Evolutionary conservation across 2,113 vertebrate species (phyloP).

Genomic region (Hippolais icterina): DNA sequence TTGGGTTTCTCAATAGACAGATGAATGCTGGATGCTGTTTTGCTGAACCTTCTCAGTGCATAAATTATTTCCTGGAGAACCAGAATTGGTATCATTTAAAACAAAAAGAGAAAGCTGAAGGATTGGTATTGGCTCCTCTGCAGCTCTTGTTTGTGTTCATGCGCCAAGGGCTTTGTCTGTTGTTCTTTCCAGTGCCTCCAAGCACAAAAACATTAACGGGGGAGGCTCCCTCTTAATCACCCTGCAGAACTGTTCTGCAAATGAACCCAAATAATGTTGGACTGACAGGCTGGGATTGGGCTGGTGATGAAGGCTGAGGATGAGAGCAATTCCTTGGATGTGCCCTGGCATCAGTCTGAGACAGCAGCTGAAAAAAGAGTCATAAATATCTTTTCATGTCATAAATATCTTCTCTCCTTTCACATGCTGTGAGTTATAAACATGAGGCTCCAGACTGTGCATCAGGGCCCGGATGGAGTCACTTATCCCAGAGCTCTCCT

Average conservation of each 20-base stretch:
- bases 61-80: not conserved
- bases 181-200: not conserved
- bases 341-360: not conserved
- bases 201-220: not conserved
- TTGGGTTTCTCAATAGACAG: not conserved
- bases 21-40: not conserved
- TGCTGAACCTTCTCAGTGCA: not conserved
- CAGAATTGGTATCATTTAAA: not conserved
- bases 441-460: not conserved
- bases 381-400: not conserved
- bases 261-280: not conserved
- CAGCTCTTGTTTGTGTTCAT: not conserved
- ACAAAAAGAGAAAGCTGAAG: not conserved
- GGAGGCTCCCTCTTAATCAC: slow-evolving; percentile 2
- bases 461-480: not conserved
- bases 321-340: not conserved
- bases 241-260: slow-evolving; percentile 1
- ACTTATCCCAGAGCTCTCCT: not conserved
- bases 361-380: not conserved
- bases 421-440: not conserved
- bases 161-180: not conserved
- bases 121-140: not conserved
- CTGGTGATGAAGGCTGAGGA: not conserved
- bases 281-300: slow-evolving; percentile 1
- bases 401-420: not conserved